These are phyloP conservation scores for Nothoprocta perdicaria DNA, from an alignment of 2,113 vertebrate genomes.

Conservation along the genomic window DNA sequence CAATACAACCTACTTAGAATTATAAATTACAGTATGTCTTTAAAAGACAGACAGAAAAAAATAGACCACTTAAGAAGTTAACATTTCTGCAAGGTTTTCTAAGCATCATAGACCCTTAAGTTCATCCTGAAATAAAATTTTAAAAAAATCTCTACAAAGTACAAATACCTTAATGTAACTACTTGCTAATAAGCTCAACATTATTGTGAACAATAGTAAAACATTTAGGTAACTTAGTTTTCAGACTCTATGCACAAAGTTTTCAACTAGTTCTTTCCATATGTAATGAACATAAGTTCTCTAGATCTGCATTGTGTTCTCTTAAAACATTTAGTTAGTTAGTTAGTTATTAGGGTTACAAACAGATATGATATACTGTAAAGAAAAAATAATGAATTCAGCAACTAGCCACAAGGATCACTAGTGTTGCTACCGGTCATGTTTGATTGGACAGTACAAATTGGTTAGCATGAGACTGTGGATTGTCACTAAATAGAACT, in stretches of 20 bases:
- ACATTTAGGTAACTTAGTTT: neutral
- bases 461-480: fast-evolving
- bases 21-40: neutral
- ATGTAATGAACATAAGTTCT: neutral
- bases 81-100: neutral
- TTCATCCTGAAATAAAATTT: neutral
- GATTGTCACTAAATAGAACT: neutral
- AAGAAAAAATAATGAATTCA: neutral
- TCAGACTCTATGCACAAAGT: neutral
- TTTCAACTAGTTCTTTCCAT: neutral
- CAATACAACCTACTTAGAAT: neutral
- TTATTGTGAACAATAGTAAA: neutral
- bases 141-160: neutral
- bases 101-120: neutral
- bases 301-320: neutral
- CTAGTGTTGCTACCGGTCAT: neutral
- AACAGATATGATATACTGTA: neutral
- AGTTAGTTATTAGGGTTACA: neutral
- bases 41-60: neutral
- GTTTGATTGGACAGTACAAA: neutral
- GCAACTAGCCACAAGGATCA: neutral
- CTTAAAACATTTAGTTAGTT: neutral
- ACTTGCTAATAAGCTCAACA: neutral
- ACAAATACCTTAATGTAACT: neutral
- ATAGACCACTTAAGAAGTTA: neutral